Evolutionary conservation across 2,888 invertebrate species (phyloP), one percentile per base, ranked within the genome.

Genomic region (Macrosoma leucophasiata): DNA sequence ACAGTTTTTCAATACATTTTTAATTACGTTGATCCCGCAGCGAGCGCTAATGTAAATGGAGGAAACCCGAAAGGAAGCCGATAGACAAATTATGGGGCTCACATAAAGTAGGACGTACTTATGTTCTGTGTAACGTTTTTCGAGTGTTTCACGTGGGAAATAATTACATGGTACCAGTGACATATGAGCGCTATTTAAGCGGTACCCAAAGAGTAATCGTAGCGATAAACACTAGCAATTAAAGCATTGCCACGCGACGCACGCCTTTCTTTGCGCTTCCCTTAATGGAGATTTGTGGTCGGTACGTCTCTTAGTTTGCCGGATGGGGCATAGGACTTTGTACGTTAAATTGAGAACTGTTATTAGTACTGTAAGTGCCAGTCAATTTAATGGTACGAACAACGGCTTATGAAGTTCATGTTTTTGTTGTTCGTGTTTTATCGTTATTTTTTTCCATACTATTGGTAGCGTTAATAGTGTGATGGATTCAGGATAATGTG

Each of bases 191-290:
- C 81, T 76, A 77, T 78, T 81, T 79, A 78, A 76, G 72, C 69
- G 62, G 58, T 52, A 63, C 71, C 70, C 71, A 70, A 67, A 78
- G 82, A 82, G 68, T 72, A 78, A 82, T 82, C 62, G 69, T 54
- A 45, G 68, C 74, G 76, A 81, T 82, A 82, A 82, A 81, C 75
- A 77, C 67, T 57, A 62, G 69, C 79, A 82, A 82, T 82, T 81
- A 81, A 82, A 81, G 70, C 78, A 79, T 81, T 75, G 78, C 77
- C 60, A 77, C 63, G 68, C 81, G 81, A 78, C 79, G 74, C 78
- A 77, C 79, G 76, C 73, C 58, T 77, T 77, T 81, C 79, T 77
- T 79, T 77, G 69, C 70, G 62, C 72, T 58, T 64, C 60, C 36
- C 50, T 49, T 78, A 77, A 81, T 77, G 67, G 68, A 73, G 73